Conservation (phyloP, 2,113 vertebrate genomes). For the Cheirogaleus medius region DNA sequence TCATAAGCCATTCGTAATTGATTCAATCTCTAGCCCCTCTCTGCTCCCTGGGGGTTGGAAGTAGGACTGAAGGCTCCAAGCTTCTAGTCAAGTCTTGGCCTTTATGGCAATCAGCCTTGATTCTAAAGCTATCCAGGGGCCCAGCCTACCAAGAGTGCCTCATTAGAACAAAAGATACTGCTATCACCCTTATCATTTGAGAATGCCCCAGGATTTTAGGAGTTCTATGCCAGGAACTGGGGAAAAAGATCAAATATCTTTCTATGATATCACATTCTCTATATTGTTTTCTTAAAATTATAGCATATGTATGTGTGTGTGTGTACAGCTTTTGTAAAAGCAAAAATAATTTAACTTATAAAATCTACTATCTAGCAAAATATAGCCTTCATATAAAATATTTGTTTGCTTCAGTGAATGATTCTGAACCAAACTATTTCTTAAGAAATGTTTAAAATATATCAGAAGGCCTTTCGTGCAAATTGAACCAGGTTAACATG, state of each 20-base stretch:
- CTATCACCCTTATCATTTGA: neutral
- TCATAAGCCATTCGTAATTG: neutral
- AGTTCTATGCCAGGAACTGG: neutral
- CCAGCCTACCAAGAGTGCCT: neutral
- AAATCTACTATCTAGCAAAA: neutral
- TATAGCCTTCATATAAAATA: neutral
- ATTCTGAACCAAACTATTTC: neutral
- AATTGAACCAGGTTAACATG: neutral
- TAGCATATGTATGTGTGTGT: neutral
- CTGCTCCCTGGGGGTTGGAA: neutral
- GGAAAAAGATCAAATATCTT: neutral
- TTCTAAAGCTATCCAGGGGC: neutral
- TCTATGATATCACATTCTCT: neutral
- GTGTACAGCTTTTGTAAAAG: neutral
- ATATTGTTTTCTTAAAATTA: neutral
- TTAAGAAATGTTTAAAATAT: neutral
- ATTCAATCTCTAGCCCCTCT: neutral
- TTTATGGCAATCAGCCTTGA: neutral
- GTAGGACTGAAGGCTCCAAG: neutral
- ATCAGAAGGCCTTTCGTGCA: neutral
- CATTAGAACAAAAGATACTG: neutral
- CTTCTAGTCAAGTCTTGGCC: neutral
- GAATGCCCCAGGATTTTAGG: neutral
- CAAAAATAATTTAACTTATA: neutral
- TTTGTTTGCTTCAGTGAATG: neutral